Base-by-base conservation (phyloP, 2,113 vertebrate species). In the Pteruthius melanotis region DNA sequence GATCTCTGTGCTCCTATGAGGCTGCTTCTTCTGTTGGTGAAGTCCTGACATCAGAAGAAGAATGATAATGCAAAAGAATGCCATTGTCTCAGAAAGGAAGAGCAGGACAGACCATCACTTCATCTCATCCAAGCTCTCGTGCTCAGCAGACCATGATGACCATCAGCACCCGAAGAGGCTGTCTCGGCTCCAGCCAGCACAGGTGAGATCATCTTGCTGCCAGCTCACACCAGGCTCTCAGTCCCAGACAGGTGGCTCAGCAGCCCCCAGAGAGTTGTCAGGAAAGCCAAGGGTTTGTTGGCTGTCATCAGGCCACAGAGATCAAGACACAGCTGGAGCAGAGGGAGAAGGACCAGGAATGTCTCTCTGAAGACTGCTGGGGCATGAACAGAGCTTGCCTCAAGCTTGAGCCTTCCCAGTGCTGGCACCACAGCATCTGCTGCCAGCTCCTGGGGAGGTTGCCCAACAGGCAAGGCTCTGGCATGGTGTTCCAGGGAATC, bases 391-490 rank as follows among this genome's bases (percentile, higher is more conserved):
- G 13, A 0, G 0, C 27, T 78, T 75, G 11, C 7, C 9, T 12
- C 22, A 39, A 4, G 56, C 21, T 40, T 16, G 6, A 78, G 27
- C 24, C 6, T 68, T 28, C 49, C 33, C 57, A 47, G 1, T 0
- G 0, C 3, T 64, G 72, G 22, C 56, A 45, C n/a, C 20, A 9
- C 1, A 7, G 15, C 14, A 49, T 7, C 37, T 24, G 17, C 5
- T 21, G 19, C 28, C 20, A 17, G 37, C 22, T 50, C 28, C 28
- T 8, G 27, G 50, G 45, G 15, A 30, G 1, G 2, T 4, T 56
- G 9, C 39, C 20, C 0, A 0, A 11, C 0, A 0, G 19, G 15
- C 28, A 70, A n/a, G 71, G 15, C 21, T 31, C 39, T 12, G n/a
- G 3, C 1, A 0, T 1, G 3, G 50, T 0, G 0, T 22, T 44